Percentiles rank a stretch among this genome's conserved stretches.
phyloP scores from a whole-genome alignment of 2,888 invertebrate genomes.

The Sclerodermus sp. region DNA sequence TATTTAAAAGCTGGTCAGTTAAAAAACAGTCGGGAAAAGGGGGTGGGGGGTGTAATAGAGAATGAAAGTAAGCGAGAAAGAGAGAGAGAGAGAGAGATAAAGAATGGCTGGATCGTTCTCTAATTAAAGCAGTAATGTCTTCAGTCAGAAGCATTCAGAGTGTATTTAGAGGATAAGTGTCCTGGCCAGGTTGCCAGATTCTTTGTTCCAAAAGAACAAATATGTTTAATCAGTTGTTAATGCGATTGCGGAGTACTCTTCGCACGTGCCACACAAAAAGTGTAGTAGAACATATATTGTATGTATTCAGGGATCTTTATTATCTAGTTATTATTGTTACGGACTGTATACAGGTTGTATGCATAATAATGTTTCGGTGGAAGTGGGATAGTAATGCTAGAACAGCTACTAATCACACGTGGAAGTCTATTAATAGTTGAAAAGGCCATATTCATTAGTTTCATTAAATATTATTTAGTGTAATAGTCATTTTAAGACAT shows the following conservation, averaged over 20 bases:
- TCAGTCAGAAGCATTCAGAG: conserved; percentile 1
- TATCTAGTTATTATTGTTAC: conserved; percentile 47
- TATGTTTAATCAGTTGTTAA: conserved; percentile 35
- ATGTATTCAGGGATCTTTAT: conserved; percentile 56
- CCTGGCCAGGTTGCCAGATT: conserved; percentile 26
- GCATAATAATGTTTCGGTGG: conserved; percentile 25
- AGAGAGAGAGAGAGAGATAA: not conserved
- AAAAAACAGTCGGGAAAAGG: too few species aligned
- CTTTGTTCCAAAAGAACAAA: conserved; percentile 9
- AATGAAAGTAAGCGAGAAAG: too few species aligned
- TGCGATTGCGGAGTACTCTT: conserved; percentile 32
- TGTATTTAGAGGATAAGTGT: conserved; percentile 17
- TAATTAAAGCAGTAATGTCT: conserved; percentile 14
- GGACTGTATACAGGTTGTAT: conserved; percentile 22
- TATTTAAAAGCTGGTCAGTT: too few species aligned
- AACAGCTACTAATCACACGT: conserved; percentile 15
- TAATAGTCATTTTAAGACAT: not conserved
- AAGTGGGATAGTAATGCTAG: conserved; percentile 20
- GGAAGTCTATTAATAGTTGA: conserved; percentile 11
- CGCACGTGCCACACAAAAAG: conserved; percentile 39
- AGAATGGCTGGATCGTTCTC: conserved; percentile 34
- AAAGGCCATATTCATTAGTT: conserved; percentile 10
- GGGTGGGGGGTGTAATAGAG: too few species aligned
- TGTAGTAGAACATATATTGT: conserved; percentile 26
- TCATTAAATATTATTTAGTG: conserved; percentile 9